phyloP scores from a whole-genome alignment of 2,888 invertebrate genomes.

The Euproctis similis region DNA sequence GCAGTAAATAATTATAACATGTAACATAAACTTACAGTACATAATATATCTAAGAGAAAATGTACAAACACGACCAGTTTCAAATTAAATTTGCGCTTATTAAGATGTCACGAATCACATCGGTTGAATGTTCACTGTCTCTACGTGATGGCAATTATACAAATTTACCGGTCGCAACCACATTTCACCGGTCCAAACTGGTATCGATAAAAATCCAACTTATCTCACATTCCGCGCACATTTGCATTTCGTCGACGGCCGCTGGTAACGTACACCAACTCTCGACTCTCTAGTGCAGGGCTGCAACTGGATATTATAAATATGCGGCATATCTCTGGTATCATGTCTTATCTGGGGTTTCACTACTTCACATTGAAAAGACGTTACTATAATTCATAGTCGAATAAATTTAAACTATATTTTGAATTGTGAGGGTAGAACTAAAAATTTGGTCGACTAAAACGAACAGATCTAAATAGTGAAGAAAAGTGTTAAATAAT shows the following conservation, averaged over 20 bases:
- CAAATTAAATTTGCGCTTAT: background rate
- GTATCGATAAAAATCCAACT: conserved; percentile 26
- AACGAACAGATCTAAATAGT: no score
- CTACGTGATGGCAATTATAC: conserved; percentile 15
- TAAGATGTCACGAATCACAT: background rate
- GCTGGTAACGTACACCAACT: conserved; percentile 16
- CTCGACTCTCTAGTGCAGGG: conserved; percentile 20
- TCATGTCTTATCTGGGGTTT: no score
- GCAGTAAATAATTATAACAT: no score
- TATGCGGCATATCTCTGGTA: no score
- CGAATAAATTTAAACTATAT: no score
- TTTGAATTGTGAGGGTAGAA: no score
- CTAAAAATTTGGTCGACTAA: no score
- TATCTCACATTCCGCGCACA: conserved; percentile 28
- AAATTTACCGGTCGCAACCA: conserved; percentile 13
- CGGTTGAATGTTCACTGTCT: conserved; percentile 4
- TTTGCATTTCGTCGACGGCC: conserved; percentile 29
- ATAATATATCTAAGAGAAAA: no score
- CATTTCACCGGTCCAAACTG: conserved; percentile 12
- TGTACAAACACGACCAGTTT: background rate
- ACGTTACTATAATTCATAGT: no score
- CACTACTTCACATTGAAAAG: no score
- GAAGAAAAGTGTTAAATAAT: no score
- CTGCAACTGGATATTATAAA: conserved; percentile 4
- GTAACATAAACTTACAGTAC: no score